A percentile compares a stretch with the other conserved stretches of the same genome.
Evolutionary conservation across 2,113 vertebrate genomes (phyloP).

Genomic region (Marmota monax): DNA sequence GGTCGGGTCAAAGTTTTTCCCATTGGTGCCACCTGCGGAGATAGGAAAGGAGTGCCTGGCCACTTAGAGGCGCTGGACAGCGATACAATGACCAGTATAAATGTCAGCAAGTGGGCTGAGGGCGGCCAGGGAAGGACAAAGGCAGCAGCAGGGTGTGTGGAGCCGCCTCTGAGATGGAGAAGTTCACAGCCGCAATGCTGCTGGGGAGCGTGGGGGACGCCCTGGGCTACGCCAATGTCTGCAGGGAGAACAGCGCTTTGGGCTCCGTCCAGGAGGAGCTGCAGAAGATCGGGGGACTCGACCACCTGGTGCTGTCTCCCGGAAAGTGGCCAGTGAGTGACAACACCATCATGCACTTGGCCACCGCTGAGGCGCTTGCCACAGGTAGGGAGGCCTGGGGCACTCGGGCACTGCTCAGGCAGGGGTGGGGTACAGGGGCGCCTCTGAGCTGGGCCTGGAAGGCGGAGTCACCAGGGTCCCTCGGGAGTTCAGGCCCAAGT

Average conservation of each 20-base stretch:
- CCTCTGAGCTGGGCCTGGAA: not conserved
- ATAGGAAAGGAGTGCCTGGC: slow-evolving; percentile 89
- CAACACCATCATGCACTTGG: slow-evolving; percentile 95
- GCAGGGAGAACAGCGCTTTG: slow-evolving; percentile 88
- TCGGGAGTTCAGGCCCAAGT: not conserved
- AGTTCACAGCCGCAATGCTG: slow-evolving; percentile 95
- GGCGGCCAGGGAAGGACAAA: slow-evolving; percentile 80
- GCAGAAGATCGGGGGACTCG: slow-evolving; percentile 91
- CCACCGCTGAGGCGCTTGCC: slow-evolving; percentile 94
- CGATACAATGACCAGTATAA: slow-evolving; percentile 86
- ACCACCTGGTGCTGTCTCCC: slow-evolving; percentile 89
- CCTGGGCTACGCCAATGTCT: slow-evolving; percentile 93
- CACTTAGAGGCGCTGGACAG: slow-evolving; percentile 91
- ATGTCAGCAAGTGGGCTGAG: slow-evolving; percentile 76
- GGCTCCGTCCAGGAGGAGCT: slow-evolving; percentile 93
- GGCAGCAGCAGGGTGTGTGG: slow-evolving; percentile 25
- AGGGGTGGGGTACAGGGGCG: not conserved
- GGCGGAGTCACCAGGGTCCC: no score
- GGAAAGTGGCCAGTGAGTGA: slow-evolving; percentile 96
- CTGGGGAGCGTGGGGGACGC: slow-evolving; percentile 94
- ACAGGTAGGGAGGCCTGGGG: slow-evolving; percentile 89
- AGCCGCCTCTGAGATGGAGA: slow-evolving; percentile 90
- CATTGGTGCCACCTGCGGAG: slow-evolving; percentile 85
- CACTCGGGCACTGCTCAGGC: not conserved
- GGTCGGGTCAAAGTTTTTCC: slow-evolving; percentile 77